Evolutionary conservation across 2,113 vertebrate genomes (phyloP).

Genomic region (Emydocephalus ijimae): DNA sequence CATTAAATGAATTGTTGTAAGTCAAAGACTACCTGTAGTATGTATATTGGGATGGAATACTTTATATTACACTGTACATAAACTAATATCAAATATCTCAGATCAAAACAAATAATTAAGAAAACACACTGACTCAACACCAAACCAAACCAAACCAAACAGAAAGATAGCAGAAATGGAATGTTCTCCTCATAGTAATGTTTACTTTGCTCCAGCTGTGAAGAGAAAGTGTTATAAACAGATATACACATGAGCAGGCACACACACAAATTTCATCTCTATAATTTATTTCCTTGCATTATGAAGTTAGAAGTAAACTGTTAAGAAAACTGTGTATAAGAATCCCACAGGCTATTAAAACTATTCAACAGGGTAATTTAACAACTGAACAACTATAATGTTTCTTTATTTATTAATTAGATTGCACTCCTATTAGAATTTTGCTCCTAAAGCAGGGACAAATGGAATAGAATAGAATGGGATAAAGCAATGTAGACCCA

Average conservation of each 20-base stretch:
- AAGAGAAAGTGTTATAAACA: slow-evolving; percentile 53
- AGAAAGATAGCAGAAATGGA: slow-evolving; percentile 8
- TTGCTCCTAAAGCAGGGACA: background rate
- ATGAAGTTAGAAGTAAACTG: slow-evolving; percentile 53
- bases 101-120: background rate
- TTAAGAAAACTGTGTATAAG: slow-evolving; percentile 41
- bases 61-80: background rate
- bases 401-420: slow-evolving; percentile 42
- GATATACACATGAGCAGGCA: slow-evolving; percentile 45
- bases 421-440: background rate
- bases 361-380: slow-evolving; percentile 48
- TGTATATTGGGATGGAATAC: background rate
- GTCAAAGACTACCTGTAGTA: background rate
- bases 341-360: slow-evolving; percentile 32
- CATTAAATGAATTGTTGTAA: background rate
- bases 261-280: slow-evolving; percentile 38
- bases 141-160: background rate
- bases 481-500: background rate
- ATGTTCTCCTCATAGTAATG: slow-evolving; percentile 21
- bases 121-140: background rate
- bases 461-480: background rate
- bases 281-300: slow-evolving; percentile 42
- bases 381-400: slow-evolving; percentile 39
- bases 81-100: background rate
- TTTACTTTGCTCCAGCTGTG: slow-evolving; percentile 26